Evolutionary conservation across 2,113 vertebrate genomes (phyloP).

Genomic region (Ictalurus furcatus): DNA sequence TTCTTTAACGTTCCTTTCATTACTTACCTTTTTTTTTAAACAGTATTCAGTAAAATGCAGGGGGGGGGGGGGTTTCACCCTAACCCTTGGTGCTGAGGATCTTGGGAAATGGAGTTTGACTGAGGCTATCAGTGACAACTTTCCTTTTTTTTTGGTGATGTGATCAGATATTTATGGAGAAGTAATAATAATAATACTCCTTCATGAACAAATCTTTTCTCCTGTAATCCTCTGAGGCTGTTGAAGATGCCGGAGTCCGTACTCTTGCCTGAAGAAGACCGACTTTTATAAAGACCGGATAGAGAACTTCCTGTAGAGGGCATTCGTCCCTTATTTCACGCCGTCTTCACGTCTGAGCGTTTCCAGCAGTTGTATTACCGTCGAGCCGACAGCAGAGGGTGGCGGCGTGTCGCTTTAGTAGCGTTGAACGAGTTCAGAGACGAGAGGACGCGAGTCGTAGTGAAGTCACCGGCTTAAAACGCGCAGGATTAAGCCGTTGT

Average conservation of each 20-base stretch:
- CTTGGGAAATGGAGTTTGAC: not conserved
- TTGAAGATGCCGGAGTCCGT: too few relatives aligned
- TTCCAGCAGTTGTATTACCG: not conserved
- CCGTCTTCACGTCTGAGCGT: not conserved
- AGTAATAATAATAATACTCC: not conserved
- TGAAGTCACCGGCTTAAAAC: not conserved
- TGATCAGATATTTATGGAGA: too few relatives aligned
- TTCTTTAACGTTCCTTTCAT: not conserved
- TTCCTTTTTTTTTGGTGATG: too few relatives aligned
- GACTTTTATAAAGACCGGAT: not conserved
- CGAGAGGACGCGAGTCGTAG: not conserved
- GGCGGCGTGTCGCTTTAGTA: too few relatives aligned
- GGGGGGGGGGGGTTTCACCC: too few relatives aligned
- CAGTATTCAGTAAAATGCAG: too few relatives aligned
- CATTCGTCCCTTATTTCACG: not conserved
- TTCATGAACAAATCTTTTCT: not conserved
- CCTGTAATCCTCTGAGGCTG: too few relatives aligned
- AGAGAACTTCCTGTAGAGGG: not conserved
- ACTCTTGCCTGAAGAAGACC: too few relatives aligned
- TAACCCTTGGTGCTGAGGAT: not conserved
- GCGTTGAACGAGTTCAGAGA: not conserved
- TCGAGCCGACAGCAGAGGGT: not conserved
- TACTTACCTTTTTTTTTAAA: not conserved
- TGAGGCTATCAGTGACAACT: too few relatives aligned
- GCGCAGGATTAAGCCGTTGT: not conserved